Evolutionary conservation across 2,113 vertebrate species (phyloP), one percentile per base, ranked within the genome.

Genomic region (Rhagologus leucostigma): DNA sequence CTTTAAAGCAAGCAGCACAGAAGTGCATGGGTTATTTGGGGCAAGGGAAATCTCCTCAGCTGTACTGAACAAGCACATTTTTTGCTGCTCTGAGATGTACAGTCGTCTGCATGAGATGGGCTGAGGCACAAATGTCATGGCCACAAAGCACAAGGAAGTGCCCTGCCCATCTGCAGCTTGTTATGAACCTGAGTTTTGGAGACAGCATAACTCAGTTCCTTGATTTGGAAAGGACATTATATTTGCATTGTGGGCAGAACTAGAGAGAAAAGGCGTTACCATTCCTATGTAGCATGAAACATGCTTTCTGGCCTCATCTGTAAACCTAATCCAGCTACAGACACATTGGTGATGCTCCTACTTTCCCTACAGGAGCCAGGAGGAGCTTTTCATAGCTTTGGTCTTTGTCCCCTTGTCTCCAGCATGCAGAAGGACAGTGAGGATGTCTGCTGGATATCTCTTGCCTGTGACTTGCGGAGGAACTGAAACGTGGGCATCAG

Each of bases 401-500:
- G 14, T 60, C 18, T 44, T 35, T 37, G 9, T 30, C 7, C 52
- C 52, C 13, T 41, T 35, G 13, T 37, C 33, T 52, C 47, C 26
- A 35, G 13, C 30, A 30, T 0, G 5, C 11, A 55, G 33, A 63
- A 50, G 13, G 17, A 9, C 32, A 41, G 11, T 17, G 19, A 20
- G 13, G 6, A 4, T n/a, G 16, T 37, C 67, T 92, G 57, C 57
- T 44, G 49, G 35, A 29, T 29, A 53, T 1, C 3, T 6, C 15
- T 7, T 55, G 14, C 32, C 39, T 32, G 21, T 60, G 15, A 35
- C 67, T 46, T 73, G 22, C 79, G 30, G 32, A 57, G 33, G 12
- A 64, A 14, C 18, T 73, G 16, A 33, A 0, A 0, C 20, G 17
- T 42, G 7, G 7, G 8, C 9, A 30, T 37, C 11, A 26, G 30